Evolutionary conservation across 1,140 invertebrate genomes (phyloP).

Genomic region (Heliothis subflexa): DNA sequence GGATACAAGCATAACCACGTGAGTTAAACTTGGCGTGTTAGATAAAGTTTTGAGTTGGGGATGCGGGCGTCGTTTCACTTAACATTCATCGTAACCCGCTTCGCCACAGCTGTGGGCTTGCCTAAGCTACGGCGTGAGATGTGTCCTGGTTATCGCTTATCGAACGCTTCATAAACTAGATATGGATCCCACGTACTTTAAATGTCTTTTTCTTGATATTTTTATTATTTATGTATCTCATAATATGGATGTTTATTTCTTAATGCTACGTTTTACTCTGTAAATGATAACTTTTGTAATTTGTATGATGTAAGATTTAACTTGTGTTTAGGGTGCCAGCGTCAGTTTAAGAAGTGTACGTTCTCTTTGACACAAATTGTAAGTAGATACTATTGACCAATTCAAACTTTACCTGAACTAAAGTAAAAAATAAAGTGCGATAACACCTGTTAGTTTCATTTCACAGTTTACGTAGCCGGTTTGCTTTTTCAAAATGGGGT

Average conservation of each 20-base stretch:
- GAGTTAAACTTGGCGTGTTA: constrained; percentile 39
- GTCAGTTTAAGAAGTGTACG: too few species aligned
- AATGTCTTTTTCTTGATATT: neutral
- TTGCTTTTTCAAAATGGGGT: neutral
- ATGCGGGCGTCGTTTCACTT: constrained; percentile 45
- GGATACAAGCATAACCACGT: neutral
- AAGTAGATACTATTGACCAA: too few species aligned
- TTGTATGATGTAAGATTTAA: neutral
- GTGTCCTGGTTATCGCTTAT: constrained; percentile 1
- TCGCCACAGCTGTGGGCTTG: constrained; percentile 51
- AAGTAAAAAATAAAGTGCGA: too few species aligned
- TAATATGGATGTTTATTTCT: too few species aligned
- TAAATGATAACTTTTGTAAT: too few species aligned
- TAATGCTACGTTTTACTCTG: too few species aligned
- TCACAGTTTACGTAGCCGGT: neutral
- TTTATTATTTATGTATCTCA: too few species aligned
- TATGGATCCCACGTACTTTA: too few species aligned
- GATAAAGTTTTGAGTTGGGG: constrained; percentile 51
- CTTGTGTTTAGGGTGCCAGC: too few species aligned
- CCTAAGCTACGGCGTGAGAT: neutral
- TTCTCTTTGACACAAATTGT: too few species aligned
- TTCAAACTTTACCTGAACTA: too few species aligned
- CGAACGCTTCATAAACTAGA: neutral
- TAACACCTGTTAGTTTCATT: neutral
- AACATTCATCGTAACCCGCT: constrained; percentile 57